A percentile compares a stretch with the other conserved stretches of the same genome.
These are phyloP conservation scores for Anseranas semipalmata DNA, from an alignment of 2,113 vertebrate species.

Conservation along the genomic window DNA sequence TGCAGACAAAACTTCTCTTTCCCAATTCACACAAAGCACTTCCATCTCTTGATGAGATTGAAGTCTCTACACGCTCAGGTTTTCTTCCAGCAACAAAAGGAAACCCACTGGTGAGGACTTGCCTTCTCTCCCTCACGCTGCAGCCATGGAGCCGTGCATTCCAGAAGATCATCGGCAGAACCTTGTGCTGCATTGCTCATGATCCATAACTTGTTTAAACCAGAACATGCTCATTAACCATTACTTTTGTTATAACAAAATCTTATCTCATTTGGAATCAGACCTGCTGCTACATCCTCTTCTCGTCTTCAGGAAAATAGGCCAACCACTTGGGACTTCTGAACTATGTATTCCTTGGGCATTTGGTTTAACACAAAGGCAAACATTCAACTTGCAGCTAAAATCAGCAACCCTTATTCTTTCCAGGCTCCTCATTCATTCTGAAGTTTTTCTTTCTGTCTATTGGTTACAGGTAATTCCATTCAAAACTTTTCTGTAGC, in stretches of 20 bases:
- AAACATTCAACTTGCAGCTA: neutral
- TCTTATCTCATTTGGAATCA: slow-evolving; percentile 51
- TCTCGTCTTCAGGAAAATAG: slow-evolving; percentile 43
- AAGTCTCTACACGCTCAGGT: neutral
- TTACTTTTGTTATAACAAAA: slow-evolving; percentile 22
- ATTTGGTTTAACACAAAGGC: neutral
- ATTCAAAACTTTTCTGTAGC: neutral
- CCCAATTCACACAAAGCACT: neutral
- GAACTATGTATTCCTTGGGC: slow-evolving; percentile 47
- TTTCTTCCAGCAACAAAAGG: neutral
- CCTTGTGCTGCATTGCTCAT: neutral
- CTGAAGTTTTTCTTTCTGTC: neutral
- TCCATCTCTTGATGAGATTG: neutral
- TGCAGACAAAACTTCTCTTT: neutral
- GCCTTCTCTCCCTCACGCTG: neutral
- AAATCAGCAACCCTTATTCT: neutral
- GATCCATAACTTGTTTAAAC: slow-evolving; percentile 18
- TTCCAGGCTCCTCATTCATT: neutral
- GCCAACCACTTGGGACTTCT: slow-evolving; percentile 16
- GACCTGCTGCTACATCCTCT: slow-evolving; percentile 15
- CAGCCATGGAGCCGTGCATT: neutral
- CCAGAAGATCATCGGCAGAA: neutral
- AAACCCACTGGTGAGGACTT: neutral
- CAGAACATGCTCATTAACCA: slow-evolving; percentile 10
- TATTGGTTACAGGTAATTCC: neutral